These are phyloP conservation scores for Myripristis jacobus DNA, from an alignment of 2,797 vertebrate species.

Conservation along the genomic window DNA sequence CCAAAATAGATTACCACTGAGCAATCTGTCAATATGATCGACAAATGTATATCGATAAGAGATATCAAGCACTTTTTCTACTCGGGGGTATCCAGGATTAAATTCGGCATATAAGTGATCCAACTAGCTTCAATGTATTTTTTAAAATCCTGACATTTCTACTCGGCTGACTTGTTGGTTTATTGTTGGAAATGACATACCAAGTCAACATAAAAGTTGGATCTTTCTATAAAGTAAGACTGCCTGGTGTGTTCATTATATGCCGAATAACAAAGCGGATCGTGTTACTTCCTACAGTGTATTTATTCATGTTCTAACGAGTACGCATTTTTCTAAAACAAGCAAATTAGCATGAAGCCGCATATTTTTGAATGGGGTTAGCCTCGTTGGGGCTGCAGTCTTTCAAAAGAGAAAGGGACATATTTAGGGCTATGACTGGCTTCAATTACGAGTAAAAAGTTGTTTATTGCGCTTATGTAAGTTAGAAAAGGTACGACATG, in stretches of 20 bases:
- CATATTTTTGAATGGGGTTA: not conserved
- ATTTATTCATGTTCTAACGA: not conserved
- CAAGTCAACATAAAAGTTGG: not conserved
- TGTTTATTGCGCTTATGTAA: not conserved
- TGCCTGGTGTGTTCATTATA: not conserved
- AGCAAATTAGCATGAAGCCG: not conserved
- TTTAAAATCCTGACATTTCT: not conserved
- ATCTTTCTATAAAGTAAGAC: rapidly evolving
- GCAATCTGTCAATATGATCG: not conserved
- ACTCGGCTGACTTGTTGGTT: not conserved
- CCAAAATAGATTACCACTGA: conserved; percentile 7
- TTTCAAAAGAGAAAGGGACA: not conserved
- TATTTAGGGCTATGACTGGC: not conserved
- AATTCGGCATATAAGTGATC: not conserved
- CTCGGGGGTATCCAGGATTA: rapidly evolving
- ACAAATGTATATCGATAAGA: no score
- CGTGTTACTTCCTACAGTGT: rapidly evolving
- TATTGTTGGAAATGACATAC: no score
- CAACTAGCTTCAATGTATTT: not conserved
- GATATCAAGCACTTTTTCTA: no score
- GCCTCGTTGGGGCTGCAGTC: not conserved
- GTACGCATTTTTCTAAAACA: no score
- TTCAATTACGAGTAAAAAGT: not conserved
- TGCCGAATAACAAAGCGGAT: not conserved
- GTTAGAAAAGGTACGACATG: not conserved